Evolutionary conservation across 2,888 invertebrate genomes (phyloP), one percentile per base, ranked within the genome.

Genomic region (Cryptocephalus moraei): DNA sequence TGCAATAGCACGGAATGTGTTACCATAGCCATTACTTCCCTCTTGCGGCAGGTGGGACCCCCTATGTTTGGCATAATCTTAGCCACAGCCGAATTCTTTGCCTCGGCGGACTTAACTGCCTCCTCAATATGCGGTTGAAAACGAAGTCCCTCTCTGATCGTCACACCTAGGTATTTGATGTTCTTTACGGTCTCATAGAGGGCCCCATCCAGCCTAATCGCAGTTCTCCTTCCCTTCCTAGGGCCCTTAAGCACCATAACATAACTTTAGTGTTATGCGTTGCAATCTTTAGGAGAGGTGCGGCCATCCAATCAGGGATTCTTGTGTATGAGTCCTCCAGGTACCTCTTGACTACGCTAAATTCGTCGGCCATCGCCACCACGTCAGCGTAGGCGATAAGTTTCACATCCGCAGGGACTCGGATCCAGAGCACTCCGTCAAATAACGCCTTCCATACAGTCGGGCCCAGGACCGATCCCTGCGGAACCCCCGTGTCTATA

Each of bases 381-480:
- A 54, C 52, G 32, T 54, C 54, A 1, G 54, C 51, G 40, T 44
- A 54, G 1, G 45, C 52, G 3, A 49, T 42, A 3, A 44, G 6
- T 8, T 10, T 39, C 0, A 32, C 4, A 10, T 47, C 40, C 3
- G 38, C 44, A 1, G 43, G 13, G 2, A 45, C 14, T 4, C 39
- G 38, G 1, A 44, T 8, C 8, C 33, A 22, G 10, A 54, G 47
- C 2, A 54, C 43, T 1, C 46, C 47, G 11, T 53, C 47, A 13
- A 45, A 51, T 8, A 45, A n/a, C 8, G 47, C 11, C 13, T 56
- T 56, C 56, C 54, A 56, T 32, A 56, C 34, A 4, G 33, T 11
- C 1, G 56, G 54, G 0, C 52, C 56, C 2, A 56, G 45, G 1
- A 56, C 44, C 0, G 48, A 52, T 8, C 48, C 49, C 41, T 52